Evolutionary conservation across 1,140 invertebrate genomes (phyloP).

Genomic region (Sitobion miscanthi): DNA sequence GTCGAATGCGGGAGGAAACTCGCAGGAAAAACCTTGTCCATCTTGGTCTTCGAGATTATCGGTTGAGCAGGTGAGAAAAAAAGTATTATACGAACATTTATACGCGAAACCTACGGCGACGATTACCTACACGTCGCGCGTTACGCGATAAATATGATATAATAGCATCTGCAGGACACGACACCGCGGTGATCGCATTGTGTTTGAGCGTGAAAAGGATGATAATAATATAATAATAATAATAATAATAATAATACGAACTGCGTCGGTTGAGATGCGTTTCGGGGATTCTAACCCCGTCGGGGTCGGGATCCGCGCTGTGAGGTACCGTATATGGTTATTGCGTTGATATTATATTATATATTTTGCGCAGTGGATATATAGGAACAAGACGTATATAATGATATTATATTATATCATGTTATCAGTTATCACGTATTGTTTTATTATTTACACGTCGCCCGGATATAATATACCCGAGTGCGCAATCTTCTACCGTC

Average conservation of each 20-base stretch:
- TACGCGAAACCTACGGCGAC: neutral
- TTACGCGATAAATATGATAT: constrained; percentile 17
- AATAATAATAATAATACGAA: neutral
- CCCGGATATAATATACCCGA: neutral
- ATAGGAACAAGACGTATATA: neutral
- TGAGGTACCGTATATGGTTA: neutral
- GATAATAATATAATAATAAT: neutral
- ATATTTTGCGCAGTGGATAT: neutral
- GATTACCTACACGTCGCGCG: neutral
- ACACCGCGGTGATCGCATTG: neutral
- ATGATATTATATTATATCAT: neutral
- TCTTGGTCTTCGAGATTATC: neutral
- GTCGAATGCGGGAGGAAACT: neutral
- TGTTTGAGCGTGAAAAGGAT: neutral
- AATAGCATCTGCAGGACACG: neutral
- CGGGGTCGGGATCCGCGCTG: neutral
- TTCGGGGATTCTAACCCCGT: neutral
- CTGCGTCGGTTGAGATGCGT: neutral
- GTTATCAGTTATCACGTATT: neutral
- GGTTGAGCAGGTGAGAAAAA: neutral
- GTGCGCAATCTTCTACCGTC: neutral
- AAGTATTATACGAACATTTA: neutral
- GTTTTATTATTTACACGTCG: neutral
- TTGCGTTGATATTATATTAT: neutral
- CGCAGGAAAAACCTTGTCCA: too few relatives aligned